A percentile compares a stretch with the other conserved stretches of the same genome.
These are phyloP conservation scores for Labeo calbasu DNA, from an alignment of 2,797 vertebrate genomes.

Conservation along the genomic window DNA sequence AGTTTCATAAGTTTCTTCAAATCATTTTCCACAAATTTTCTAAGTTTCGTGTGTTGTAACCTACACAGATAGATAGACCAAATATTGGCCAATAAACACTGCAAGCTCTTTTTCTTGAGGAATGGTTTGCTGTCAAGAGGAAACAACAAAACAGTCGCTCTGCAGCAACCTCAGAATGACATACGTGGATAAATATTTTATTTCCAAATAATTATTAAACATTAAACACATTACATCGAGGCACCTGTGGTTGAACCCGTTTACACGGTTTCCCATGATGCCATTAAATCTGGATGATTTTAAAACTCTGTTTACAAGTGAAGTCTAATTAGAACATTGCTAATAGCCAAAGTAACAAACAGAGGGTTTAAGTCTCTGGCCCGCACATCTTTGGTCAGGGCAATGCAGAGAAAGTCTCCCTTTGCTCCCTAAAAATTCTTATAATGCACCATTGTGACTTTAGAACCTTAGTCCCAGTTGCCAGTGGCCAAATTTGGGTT, in stretches of 20 bases:
- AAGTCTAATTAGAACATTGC: background rate
- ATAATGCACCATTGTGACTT: background rate
- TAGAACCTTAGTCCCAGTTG: background rate
- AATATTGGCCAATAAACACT: background rate
- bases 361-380: background rate
- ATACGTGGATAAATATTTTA: background rate
- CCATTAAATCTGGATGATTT: slow-evolving; percentile 20
- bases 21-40: background rate
- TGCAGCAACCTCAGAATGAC: background rate
- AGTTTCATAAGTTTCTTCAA: background rate
- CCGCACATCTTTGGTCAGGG: background rate
- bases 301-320: background rate
- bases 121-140: background rate
- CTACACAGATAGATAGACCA: too few species aligned
- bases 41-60: too few species aligned
- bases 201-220: slow-evolving; percentile 29
- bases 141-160: background rate
- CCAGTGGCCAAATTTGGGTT: background rate
- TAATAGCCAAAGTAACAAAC: background rate
- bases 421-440: background rate
- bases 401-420: background rate
- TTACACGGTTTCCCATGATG: background rate
- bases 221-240: slow-evolving; percentile 1
- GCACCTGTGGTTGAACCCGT: slow-evolving; percentile 2
- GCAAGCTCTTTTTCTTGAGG: background rate